A percentile compares a stretch with the other conserved stretches of the same genome.
phyloP scores from a whole-genome alignment of 2,113 vertebrate species.

The Etheostoma spectabile region DNA sequence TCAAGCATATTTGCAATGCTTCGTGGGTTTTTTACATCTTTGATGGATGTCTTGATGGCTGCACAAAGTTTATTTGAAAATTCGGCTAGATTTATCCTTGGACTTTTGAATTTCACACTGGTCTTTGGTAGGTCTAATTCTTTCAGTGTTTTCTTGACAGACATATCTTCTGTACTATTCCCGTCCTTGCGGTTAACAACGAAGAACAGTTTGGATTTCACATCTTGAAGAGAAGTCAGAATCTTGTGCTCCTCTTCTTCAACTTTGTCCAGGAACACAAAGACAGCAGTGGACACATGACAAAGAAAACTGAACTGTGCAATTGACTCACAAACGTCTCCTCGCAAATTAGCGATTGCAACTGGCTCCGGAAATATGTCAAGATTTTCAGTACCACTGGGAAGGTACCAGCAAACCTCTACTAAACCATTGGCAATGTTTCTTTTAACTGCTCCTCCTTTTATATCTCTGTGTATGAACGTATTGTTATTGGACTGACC shows the following conservation, averaged over 20 bases:
- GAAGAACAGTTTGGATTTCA: constrained; percentile 52
- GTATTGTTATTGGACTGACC: constrained; percentile 64
- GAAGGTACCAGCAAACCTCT: constrained; percentile 83
- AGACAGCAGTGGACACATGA: constrained; percentile 79
- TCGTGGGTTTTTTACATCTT: accelerated
- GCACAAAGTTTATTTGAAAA: constrained; percentile 46
- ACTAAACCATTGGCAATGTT: constrained; percentile 80
- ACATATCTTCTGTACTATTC: not conserved
- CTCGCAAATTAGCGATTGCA: constrained; percentile 77
- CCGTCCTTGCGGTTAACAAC: constrained; percentile 31
- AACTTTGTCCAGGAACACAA: constrained; percentile 80
- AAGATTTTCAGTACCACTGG: constrained; percentile 44
- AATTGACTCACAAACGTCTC: constrained; percentile 66
- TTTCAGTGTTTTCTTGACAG: not conserved
- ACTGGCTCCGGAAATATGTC: constrained; percentile 69
- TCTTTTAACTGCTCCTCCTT: constrained; percentile 45
- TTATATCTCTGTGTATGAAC: constrained; percentile 78
- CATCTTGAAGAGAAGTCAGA: constrained; percentile 57
- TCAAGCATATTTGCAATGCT: constrained; percentile 9
- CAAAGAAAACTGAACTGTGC: constrained; percentile 79
- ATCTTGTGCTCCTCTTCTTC: constrained; percentile 65
- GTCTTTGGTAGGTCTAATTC: constrained; percentile 41
- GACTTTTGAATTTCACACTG: not conserved
- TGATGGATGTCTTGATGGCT: constrained; percentile 15
- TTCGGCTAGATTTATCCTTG: constrained; percentile 10